Base-by-base conservation (phyloP, 2,113 vertebrate genomes). In the Callopanchax toddi region DNA sequence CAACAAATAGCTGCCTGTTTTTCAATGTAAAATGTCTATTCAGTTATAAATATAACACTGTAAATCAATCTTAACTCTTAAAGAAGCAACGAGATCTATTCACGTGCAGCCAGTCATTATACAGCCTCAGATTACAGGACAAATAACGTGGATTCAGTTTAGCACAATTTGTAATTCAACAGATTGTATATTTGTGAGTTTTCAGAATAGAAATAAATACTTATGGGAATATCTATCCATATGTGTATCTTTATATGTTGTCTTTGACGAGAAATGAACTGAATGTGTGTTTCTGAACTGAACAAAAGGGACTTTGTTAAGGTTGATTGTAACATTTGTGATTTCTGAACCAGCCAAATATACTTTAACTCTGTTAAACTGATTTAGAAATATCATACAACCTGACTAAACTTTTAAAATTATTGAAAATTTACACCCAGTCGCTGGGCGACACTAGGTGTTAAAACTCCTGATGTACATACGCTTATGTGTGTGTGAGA, bases 401-500 rank as follows among this genome's bases (percentile, higher is more conserved):
- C 60, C 71, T 76, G 48, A 6, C 56, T 37, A 58, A 54, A 64
- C 29, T 74, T 71, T 64, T 42, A 60, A 29, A 59, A 61, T 29
- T 66, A 80, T 43, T 52, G 23, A 52, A 75, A 71, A 45, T 7
- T 0, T 52, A 36, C 58, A 66, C 75, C 72, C 60, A 69, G 86
- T 89, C 86, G 89, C 89, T 88, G 89, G 79, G 87, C 89, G 89
- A 89, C 77, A 64, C 55, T 75, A 51, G 53, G 71, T 76, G 74
- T 64, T 81, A 44, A 54, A 68, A 64, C 61, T 83, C 54, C 63
- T 67, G 73, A 82, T 71, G 85, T 79, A 76, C 34, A 77, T 76
- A 69, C n/a, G n/a, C n/a, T n/a, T n/a, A n/a, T n/a, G n/a, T n/a
- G n/a, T n/a, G n/a, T n/a, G n/a, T n/a, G n/a, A n/a, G n/a, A n/a